These are phyloP conservation scores for Pampus argenteus DNA, from an alignment of 2,797 vertebrate genomes.

Conservation along the genomic window DNA sequence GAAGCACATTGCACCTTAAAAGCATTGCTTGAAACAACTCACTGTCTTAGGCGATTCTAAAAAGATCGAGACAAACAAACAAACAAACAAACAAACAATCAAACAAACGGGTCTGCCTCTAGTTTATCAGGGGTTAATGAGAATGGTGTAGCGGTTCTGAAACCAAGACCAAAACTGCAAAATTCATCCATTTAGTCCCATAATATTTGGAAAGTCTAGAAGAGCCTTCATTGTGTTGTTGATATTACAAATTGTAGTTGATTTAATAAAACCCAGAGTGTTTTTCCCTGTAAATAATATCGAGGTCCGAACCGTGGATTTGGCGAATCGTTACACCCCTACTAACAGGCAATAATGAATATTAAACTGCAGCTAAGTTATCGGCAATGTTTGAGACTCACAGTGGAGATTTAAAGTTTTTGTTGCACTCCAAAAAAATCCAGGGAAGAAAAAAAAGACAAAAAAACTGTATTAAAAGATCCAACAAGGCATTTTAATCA, in stretches of 20 bases:
- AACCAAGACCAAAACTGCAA: no score
- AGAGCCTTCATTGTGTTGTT: no score
- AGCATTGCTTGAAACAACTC: conserved; percentile 25
- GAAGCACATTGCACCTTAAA: conserved; percentile 29
- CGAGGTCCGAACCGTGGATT: no score
- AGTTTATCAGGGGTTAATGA: conserved; percentile 4
- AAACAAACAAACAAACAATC: no score
- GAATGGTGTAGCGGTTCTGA: no score
- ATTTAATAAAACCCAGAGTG: no score
- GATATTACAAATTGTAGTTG: no score
- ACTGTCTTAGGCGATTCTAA: conserved; percentile 7
- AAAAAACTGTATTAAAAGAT: conserved; percentile 4
- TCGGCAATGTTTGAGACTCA: conserved; percentile 14
- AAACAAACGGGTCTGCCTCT: conserved; percentile 34
- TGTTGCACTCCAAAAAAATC: conserved; percentile 44
- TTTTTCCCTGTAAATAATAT: no score
- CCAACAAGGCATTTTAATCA: conserved; percentile 18
- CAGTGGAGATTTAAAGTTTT: conserved; percentile 30
- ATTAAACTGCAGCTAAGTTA: conserved; percentile 29
- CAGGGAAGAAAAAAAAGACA: conserved; percentile 42
- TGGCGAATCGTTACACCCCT: no score
- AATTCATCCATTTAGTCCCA: no score
- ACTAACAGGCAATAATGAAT: conserved; percentile 50
- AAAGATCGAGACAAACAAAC: conserved; percentile 18
- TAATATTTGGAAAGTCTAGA: no score